These are phyloP conservation scores for Hippopotamyrus pictus DNA, from an alignment of 2,797 vertebrate species.

Conservation along the genomic window DNA sequence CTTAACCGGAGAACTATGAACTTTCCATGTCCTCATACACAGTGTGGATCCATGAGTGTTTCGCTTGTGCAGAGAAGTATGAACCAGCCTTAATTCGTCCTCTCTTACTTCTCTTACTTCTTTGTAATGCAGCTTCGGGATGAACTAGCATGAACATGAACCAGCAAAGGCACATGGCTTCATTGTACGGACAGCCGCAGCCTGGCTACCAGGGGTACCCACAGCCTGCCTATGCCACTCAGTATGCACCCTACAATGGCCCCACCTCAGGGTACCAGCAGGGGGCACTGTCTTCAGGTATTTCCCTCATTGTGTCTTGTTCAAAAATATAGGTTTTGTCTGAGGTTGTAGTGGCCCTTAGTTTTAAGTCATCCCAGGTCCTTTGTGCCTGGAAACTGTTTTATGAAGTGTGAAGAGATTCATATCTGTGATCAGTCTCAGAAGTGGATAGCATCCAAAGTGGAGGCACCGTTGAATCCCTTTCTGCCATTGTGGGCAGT, in stretches of 20 bases:
- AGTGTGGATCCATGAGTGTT: background rate
- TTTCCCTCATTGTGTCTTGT: slow-evolving; percentile 12
- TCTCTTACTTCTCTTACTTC: background rate
- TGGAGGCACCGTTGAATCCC: background rate
- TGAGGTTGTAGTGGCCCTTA: background rate
- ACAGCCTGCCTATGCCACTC: slow-evolving; percentile 69
- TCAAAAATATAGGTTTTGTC: background rate
- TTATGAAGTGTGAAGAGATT: background rate
- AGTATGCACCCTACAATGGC: slow-evolving; percentile 81
- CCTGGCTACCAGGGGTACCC: slow-evolving; percentile 75
- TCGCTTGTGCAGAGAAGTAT: background rate
- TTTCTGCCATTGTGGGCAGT: background rate
- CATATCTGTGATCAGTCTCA: background rate
- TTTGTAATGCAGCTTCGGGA: slow-evolving; percentile 66
- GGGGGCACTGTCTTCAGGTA: slow-evolving; percentile 77
- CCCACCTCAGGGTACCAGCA: slow-evolving; percentile 78
- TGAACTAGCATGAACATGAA: slow-evolving; percentile 99
- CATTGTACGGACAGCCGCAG: slow-evolving; percentile 86
- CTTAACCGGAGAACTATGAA: background rate
- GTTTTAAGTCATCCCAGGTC: background rate
- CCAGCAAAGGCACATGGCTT: slow-evolving; percentile 89
- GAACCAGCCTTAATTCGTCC: background rate
- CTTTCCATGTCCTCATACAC: background rate
- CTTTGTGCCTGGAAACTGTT: background rate
- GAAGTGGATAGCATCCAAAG: background rate